Base-by-base conservation (phyloP, 2,888 invertebrate species). In the Cepaea hortensis region DNA sequence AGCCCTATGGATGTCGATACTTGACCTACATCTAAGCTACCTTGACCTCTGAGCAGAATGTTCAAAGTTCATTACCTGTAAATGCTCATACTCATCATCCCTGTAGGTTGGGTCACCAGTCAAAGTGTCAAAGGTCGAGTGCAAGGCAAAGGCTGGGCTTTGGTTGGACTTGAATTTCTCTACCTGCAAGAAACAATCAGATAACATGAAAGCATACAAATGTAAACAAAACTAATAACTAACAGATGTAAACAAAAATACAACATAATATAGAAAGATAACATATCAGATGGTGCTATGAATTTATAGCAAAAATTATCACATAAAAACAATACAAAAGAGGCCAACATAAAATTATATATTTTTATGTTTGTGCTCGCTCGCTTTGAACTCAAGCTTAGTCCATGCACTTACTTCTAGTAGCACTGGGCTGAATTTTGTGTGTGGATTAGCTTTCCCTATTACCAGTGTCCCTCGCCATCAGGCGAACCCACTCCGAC, bases 131-230 rank as follows among this genome's bases (percentile, higher is more conserved):
- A 99, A 99, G 94, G 98, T 98, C 87, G 98, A 97, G 94, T 99
- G 99, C 3, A 99, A 95, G 0, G 99, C 98, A 95, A 97, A 97
- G 50, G 96, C 96, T 87, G 97, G 96, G 91, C 97, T 97, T 94
- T 99, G 99, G 84, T 98, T 96, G 77, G 97, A 96, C 94, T 99
- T 99, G 94, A 99, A 99, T 11, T 96, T 95, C 94, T 99, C 99
- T 23, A 99, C 96, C 94, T 94, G 61, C 50, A 50, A 4, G 61
- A 85, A 73, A 61, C 9, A 76, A 20, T 13, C 11, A 50, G 48
- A 76, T 48, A 76, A 15, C n/a, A 48, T 55, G 11, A 13, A 20
- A 23, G 20, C 13, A 23, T n/a, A 65, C 73, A 73, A 73, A n/a
- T 68, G 5, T 68, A 0, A 68, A 68, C 5, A 18, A 68, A 18